Evolutionary conservation across 1,140 invertebrate genomes (phyloP), one percentile per base, ranked within the genome.

Genomic region (Brachystomella parvula): DNA sequence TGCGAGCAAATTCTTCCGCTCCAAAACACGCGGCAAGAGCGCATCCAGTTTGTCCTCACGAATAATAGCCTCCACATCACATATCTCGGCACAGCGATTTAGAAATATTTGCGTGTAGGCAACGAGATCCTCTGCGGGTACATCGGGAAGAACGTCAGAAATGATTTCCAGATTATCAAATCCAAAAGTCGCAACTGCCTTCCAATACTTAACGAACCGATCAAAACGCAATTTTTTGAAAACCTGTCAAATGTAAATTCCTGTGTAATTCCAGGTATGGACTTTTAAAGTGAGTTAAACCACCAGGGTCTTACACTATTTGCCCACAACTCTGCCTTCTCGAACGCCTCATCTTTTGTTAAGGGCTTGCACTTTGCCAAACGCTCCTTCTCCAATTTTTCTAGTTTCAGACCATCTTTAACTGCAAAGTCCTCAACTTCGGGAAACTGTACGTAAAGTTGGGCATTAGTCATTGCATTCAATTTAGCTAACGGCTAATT

Each of bases 311-410:
- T 26, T n/a, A 66, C 61, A 12, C 65, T 47, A 47, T 66, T 0
- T 35, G 19, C 94, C 0, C 99, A 80, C 0, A 99, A 80, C 61
- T 88, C 86, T 75, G 98, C 94, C 74, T 96, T 96, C 76, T 99
- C 96, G 1, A 79, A 78, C 30, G 90, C 76, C 76, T 98, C 94
- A 15, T 95, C 92, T 61, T 98, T 94, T 1, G 84, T 85, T 0
- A 98, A 80, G 0, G 86, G 84, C 73, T 96, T 90, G 1, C 94
- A 89, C 66, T 95, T 91, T 74, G 98, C 95, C 67, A 98, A 97
- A 77, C 94, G 94, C 2, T 86, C 83, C 74, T 98, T 94, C 76
- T 99, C 96, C 75, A 98, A 95, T 56, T 87, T 85, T 76, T 97
- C 94, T 19, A 94, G 85, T 71, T 91, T 88, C 0, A 87, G 86